Evolutionary conservation across 2,797 vertebrate genomes (phyloP).

Genomic region (Alca torda): DNA sequence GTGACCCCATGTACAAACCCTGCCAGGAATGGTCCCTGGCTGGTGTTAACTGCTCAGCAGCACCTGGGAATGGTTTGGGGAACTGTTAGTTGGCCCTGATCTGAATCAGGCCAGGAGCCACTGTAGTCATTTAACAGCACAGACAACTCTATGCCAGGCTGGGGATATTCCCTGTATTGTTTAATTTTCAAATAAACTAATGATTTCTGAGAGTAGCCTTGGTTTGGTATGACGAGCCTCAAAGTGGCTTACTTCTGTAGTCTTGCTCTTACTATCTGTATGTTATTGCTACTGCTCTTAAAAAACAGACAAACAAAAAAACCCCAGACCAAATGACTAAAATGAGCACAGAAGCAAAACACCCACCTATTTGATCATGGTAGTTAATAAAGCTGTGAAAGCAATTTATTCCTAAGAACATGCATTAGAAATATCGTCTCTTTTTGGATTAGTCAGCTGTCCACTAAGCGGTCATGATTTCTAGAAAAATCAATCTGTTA

Average conservation of each 20-base stretch:
- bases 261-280: not conserved
- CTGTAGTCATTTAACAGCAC: not conserved
- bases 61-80: not conserved
- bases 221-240: not conserved
- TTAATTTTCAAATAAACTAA: not conserved
- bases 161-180: not conserved
- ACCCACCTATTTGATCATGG: not conserved
- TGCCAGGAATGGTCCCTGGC: not conserved
- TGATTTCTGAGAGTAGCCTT: not conserved
- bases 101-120: not conserved
- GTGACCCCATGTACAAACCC: not conserved
- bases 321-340: not conserved
- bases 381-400: not conserved
- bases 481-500: constrained; percentile 12
- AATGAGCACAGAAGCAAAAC: not conserved
- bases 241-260: not conserved
- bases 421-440: not conserved
- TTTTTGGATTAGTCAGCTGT: constrained; percentile 24
- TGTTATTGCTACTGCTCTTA: not conserved
- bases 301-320: no score
- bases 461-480: not conserved
- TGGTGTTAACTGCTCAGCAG: not conserved
- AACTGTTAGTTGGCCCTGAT: not conserved
- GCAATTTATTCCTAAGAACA: not conserved
- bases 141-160: not conserved